Base-by-base conservation (phyloP, 2,888 invertebrate genomes). In the Sialis lutaria region DNA sequence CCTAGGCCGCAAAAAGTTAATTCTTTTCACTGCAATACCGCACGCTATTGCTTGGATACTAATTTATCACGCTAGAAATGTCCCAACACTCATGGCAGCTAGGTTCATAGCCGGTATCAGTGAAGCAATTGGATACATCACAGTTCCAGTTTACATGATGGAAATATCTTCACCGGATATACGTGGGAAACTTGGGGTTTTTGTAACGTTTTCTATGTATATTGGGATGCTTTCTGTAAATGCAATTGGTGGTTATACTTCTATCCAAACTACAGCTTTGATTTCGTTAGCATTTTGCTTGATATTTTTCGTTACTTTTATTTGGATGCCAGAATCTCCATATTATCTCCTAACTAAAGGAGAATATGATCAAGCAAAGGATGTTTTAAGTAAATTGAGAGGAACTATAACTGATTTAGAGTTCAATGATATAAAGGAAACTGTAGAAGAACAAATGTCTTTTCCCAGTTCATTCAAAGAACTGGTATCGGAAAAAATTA, bases 241-340 rank as follows among this genome's bases (percentile, higher is more conserved):
- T 63, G 67, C 73, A 57, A 69, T 77, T 54, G 76, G 75, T 13
- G 72, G 74, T 5, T 73, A 67, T 57, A 70, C 73, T 33, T 61
- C 67, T 52, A 70, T 75, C 63, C 59, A 58, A 50, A 60, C 60
- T 10, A 62, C 74, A 52, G 73, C 73, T 47, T 63, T 66, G 48
- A 67, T 74, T 60, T 75, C 75, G 55, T 65, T 74, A 54, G 58
- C 70, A 52, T 64, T 76, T 47, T 74, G 78, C 5, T 59, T 75
- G 31, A 55, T 72, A 42, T 71, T 75, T 55, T 61, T 77, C 35
- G 47, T 74, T 30, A 64, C 70, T n/a, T 73, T 78, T 59, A 61
- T 72, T 39, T 74, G 73, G 59, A 67, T 79, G 59, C 81, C 81
- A 9, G 82, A 82, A 64, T 69, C 72, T 2, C 76, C 76, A 0